Evolutionary conservation across 2,797 vertebrate species (phyloP).

Genomic region (Centroberyx gerrardi): DNA sequence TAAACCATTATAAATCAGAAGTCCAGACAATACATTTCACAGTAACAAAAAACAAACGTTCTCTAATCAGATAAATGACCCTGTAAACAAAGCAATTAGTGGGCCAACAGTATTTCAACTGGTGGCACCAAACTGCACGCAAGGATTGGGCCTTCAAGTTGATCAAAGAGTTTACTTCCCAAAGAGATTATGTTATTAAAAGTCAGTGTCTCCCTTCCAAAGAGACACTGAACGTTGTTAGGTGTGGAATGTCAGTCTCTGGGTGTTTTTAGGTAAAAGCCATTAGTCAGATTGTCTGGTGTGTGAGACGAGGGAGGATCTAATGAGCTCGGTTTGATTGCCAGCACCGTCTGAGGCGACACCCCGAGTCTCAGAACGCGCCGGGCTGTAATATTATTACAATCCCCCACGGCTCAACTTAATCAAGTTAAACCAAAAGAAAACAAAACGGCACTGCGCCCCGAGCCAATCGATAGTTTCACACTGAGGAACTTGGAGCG

Average conservation of each 20-base stretch:
- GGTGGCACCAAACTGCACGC: no score
- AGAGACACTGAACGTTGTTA: background rate
- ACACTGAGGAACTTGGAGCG: background rate
- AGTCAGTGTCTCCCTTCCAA: background rate
- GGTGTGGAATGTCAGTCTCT: background rate
- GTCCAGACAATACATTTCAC: no score
- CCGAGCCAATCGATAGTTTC: constrained; percentile 5
- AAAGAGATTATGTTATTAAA: background rate
- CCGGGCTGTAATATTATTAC: constrained; percentile 12
- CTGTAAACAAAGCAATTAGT: no score
- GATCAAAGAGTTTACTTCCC: background rate
- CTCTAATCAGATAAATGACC: no score
- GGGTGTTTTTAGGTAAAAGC: constrained; percentile 24
- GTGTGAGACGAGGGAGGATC: constrained; percentile 34
- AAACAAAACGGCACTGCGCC: background rate
- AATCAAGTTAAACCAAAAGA: constrained; percentile 16
- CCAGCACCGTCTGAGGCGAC: constrained; percentile 15
- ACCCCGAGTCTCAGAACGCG: constrained; percentile 6
- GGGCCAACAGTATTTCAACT: no score
- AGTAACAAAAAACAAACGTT: no score
- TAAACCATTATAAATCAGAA: no score
- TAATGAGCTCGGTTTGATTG: constrained; percentile 27
- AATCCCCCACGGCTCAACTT: background rate
- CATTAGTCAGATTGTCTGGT: constrained; percentile 8
- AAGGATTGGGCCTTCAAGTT: no score